Base-by-base conservation (phyloP, 1,140 invertebrate species). In the Apis laboriosa region DNA sequence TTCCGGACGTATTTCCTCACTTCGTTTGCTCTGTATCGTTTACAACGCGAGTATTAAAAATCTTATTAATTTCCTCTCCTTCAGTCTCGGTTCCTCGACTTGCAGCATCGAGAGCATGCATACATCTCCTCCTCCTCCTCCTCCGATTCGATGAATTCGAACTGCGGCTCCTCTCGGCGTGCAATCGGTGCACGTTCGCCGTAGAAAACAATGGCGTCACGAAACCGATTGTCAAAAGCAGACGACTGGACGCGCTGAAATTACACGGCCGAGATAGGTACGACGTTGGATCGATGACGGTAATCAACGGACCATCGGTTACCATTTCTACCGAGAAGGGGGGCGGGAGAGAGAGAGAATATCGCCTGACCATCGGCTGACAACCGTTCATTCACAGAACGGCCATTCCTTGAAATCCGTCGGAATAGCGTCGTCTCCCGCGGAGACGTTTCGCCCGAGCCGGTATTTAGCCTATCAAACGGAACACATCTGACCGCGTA, bases 401-500 rank as follows among this genome's bases (percentile, higher is more conserved):
- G 24, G 55, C 80, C 64, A 68, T 82, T 82, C 80, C 80, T 82
- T 82, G 73, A 60, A 82, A 77, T 58, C 56, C 80, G 34, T 43
- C 34, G 13, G 64, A 28, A 68, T 82, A 60, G 24, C 34, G 64
- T 60, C 80, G 51, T 74, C 51, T 55, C 53, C 55, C 7, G 21
- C 11, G 49, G 51, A 56, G 51, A 56, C 63, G 64, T 75, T 77
- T 77, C 73, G 60, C 21, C 58, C 34, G 55, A 28, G 58, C 56
- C 34, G 75, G 51, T 67, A 71, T 83, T 83, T 83, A 83, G 67
- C 76, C 81, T 83, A 83, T 83, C 81, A 78, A 78, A 83, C 81
- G 81, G 75, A 64, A 83, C 81, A 63, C 49, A 83, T 83, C 81
- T 83, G 81, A 83, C 81, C 81, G 81, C 81, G 81, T 78, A 77